Evolutionary conservation across 2,888 invertebrate species (phyloP).

Genomic region (Nomada fabriciana): DNA sequence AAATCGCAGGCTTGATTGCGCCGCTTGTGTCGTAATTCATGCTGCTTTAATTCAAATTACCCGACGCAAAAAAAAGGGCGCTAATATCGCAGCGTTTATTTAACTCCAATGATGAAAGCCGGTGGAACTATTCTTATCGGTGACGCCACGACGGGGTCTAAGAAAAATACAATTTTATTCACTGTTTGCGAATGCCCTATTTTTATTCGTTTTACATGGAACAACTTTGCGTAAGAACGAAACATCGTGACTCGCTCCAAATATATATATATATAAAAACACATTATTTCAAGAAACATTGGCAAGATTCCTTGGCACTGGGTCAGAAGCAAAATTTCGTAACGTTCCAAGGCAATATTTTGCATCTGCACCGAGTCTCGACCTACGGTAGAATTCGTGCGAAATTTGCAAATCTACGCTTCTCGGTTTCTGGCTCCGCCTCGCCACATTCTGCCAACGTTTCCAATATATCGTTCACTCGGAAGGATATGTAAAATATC

Average conservation of each 20-base stretch:
- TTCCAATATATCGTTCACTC: background rate
- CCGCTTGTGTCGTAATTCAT: background rate
- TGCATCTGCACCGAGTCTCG: background rate
- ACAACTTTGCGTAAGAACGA: background rate
- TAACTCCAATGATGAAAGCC: background rate
- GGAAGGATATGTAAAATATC: background rate
- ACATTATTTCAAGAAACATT: background rate
- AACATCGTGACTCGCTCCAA: background rate
- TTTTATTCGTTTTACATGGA: background rate
- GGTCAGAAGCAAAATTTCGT: conserved; percentile 16
- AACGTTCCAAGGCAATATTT: background rate
- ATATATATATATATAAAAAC: background rate
- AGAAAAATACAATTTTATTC: background rate
- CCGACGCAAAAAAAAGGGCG: background rate
- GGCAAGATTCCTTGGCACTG: conserved; percentile 7
- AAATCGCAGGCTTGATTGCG: conserved; percentile 20
- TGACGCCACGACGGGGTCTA: background rate
- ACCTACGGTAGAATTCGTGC: background rate
- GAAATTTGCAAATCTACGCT: background rate
- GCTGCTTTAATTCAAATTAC: conserved; percentile 5
- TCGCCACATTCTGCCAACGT: background rate
- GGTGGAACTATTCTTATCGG: background rate
- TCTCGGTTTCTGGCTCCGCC: background rate
- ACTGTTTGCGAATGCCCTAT: background rate
- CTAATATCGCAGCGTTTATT: conserved; percentile 1